Conservation (phyloP, 2,113 vertebrate genomes). For the Hystrix cristata region DNA sequence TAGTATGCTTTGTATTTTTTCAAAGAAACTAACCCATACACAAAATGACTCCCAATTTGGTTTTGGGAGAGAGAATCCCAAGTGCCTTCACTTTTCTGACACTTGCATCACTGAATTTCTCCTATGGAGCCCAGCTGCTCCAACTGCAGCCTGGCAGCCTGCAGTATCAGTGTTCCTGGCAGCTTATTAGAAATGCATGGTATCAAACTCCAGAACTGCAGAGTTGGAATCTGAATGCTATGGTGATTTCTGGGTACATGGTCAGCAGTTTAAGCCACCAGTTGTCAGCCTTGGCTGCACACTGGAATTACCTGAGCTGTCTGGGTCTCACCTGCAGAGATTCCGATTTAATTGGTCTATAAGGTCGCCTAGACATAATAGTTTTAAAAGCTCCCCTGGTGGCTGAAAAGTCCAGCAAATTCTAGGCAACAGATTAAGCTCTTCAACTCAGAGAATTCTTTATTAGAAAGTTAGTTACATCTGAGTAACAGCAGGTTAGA, state of each 20-base stretch:
- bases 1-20: neutral
- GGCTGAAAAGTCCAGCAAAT: neutral
- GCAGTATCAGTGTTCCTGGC: rapidly evolving
- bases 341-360: neutral
- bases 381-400: conserved; percentile 38
- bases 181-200: neutral
- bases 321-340: neutral
- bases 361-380: neutral
- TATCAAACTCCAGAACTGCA: neutral
- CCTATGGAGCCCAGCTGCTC: neutral
- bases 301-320: neutral
- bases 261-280: neutral
- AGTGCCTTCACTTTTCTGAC: neutral
- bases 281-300: neutral
- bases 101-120: neutral
- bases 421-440: neutral
- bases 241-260: neutral
- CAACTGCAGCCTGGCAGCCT: rapidly evolving
- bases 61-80: neutral
- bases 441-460: conserved; percentile 37
- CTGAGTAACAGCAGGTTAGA: neutral
- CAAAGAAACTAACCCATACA: neutral
- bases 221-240: neutral
- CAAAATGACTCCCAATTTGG: neutral
- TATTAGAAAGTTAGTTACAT: conserved; percentile 49